A percentile compares a stretch with the other conserved stretches of the same genome.
Evolutionary conservation across 2,797 vertebrate genomes (phyloP).

Genomic region (Micrastur ruficollis): DNA sequence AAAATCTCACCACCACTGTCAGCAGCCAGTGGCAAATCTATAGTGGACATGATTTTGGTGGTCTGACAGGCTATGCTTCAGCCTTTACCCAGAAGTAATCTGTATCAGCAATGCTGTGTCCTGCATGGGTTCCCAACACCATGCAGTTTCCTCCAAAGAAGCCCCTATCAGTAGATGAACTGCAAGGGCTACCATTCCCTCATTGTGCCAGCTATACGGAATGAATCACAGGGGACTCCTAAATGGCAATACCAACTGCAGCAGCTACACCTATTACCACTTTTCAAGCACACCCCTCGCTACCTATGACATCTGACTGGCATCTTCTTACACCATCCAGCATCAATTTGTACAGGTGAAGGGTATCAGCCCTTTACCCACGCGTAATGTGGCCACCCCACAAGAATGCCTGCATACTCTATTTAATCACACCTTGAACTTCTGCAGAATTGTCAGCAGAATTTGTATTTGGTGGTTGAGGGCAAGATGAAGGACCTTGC

Average conservation of each 20-base stretch:
- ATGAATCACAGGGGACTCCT: background rate
- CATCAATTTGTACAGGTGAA: background rate
- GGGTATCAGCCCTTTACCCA: background rate
- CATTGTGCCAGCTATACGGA: background rate
- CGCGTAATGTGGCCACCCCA: rapidly evolving
- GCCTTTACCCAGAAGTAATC: background rate
- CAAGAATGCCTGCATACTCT: background rate
- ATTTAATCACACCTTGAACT: background rate
- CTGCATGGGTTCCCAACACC: background rate
- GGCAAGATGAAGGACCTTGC: background rate
- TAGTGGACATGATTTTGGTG: background rate
- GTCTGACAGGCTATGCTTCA: background rate
- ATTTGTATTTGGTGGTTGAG: background rate
- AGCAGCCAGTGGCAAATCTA: background rate
- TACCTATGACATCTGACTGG: background rate
- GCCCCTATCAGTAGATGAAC: background rate
- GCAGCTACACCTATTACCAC: background rate
- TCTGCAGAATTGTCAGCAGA: background rate
- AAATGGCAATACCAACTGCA: background rate
- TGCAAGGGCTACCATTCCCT: background rate
- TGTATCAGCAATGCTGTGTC: no score
- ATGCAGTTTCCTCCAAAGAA: background rate
- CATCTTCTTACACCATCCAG: background rate
- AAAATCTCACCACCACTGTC: background rate
- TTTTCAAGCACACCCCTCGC: background rate